phyloP scores from a whole-genome alignment of 2,113 vertebrate genomes.

The Romanogobio albipinnatus region DNA sequence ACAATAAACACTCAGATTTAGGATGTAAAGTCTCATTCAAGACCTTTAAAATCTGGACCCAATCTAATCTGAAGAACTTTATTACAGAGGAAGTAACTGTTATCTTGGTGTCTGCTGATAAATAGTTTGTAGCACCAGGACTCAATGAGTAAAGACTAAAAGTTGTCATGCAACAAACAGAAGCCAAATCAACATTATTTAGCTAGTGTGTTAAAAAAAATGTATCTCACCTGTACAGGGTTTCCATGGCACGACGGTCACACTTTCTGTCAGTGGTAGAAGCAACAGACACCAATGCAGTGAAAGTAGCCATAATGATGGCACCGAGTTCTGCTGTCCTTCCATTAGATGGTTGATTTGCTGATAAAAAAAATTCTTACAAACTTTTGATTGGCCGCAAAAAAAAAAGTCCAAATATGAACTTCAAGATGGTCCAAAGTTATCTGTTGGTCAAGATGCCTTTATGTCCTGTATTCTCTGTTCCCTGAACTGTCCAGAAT shows the following conservation, averaged over 20 bases:
- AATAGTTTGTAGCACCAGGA: not conserved
- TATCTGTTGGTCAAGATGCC: conserved; percentile 14
- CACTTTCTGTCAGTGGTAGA: not conserved
- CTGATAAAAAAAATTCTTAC: not conserved
- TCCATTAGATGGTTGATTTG: conserved; percentile 9
- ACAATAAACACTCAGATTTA: not conserved
- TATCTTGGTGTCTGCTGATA: conserved; percentile 12
- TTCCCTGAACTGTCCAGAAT: conserved; percentile 15
- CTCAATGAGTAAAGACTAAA: not conserved
- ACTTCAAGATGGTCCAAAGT: not conserved
- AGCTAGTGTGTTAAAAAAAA: not conserved
- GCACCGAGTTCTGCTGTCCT: not conserved
- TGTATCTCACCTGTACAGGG: conserved; percentile 41
- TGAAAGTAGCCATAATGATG: not conserved
- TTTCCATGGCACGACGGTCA: conserved; percentile 37
- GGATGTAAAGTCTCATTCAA: not conserved
- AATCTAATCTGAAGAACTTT: conserved; percentile 16
- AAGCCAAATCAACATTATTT: not conserved
- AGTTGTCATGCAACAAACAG: no score
- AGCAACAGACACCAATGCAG: conserved; percentile 9
- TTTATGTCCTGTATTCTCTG: not conserved
- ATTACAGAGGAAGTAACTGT: not conserved
- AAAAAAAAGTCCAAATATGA: not conserved
- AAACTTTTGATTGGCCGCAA: not conserved
- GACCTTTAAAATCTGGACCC: not conserved